A percentile compares a stretch with the other conserved stretches of the same genome.
Conservation (phyloP, 1,140 invertebrate species). For the Leptopilina clavipes region DNA sequence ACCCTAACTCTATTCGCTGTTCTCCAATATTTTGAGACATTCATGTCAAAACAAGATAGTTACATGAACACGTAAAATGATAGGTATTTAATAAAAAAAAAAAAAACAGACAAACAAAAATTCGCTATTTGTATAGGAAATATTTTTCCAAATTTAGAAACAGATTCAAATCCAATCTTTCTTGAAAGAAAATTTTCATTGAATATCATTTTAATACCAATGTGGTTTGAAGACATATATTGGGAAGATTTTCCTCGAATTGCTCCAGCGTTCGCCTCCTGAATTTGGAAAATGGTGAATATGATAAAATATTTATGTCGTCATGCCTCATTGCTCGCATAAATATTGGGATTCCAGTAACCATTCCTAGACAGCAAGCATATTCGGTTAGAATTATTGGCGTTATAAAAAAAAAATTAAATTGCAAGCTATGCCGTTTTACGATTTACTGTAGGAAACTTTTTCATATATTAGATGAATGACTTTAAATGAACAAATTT, state of each 20-base stretch:
- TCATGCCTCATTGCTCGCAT: constrained; percentile 45
- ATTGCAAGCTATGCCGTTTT: constrained; percentile 5
- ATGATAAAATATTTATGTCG: constrained; percentile 60
- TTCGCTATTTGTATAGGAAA: no score
- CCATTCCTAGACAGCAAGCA: constrained; percentile 14
- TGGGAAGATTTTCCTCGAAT: constrained; percentile 26
- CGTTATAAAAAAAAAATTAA: not conserved
- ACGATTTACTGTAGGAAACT: constrained; percentile 1
- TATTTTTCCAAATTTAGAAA: no score
- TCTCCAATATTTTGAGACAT: constrained; percentile 2
- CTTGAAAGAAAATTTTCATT: constrained; percentile 4
- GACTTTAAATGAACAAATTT: not conserved
- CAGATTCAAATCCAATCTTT: not conserved
- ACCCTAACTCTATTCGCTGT: not conserved
- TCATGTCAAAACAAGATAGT: not conserved
- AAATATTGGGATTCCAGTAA: constrained; percentile 46
- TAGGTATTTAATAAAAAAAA: not conserved
- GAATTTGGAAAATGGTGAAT: constrained; percentile 53
- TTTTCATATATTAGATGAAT: not conserved
- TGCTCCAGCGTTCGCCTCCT: constrained; percentile 41
- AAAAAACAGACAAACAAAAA: not conserved
- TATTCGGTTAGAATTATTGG: constrained; percentile 5
- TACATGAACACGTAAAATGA: not conserved
- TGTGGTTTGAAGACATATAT: not conserved
- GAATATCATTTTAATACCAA: not conserved